Evolutionary conservation across 2,888 invertebrate genomes (phyloP), one percentile per base, ranked within the genome.

Genomic region (Dolomedes plantarius): DNA sequence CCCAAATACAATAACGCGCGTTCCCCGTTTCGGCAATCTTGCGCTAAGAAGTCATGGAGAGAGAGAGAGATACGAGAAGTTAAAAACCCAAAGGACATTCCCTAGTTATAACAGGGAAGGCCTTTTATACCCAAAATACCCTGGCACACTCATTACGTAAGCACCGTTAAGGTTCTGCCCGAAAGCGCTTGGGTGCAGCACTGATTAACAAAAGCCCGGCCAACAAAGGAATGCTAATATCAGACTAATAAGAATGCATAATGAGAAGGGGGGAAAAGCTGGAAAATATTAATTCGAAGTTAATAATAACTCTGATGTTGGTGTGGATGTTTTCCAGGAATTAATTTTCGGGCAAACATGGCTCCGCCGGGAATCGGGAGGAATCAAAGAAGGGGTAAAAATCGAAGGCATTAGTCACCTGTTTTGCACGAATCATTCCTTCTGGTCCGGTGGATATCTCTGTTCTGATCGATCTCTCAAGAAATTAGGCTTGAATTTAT

Each of bases 191-290:
- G 46, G 46, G 16, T 16, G 46, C 46, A 46, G 46, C 16, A 16
- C 46, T 6, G 56, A 56, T 56, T 56, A 19, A 56, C 56, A 56
- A 56, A 56, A 56, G 56, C 23, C 31, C 28, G 7, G 32, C 68
- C n/a, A 56, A 77, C 83, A 83, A 83, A 77, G 77, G 83, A 72
- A 83, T 77, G 73, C 36, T 83, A 72, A 77, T 83, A 82, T 71
- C 9, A 16, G 7, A 46, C 72, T 71, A 71, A 76, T 46, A 71
- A 36, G 56, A 73, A 83, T 72, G 67, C 65, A 36, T 77, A 77
- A 83, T 83, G 72, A 72, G 56, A 19, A 31, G 31, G 39, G 32
- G n/a, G n/a, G n/a, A n/a, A 39, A 65, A 46, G 28, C 41, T 46
- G 39, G 39, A 27, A 65, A 83, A 83, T 83, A 77, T 83, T 83